phyloP scores from a whole-genome alignment of 2,888 invertebrate genomes.

The Oegoconia quadripuncta region DNA sequence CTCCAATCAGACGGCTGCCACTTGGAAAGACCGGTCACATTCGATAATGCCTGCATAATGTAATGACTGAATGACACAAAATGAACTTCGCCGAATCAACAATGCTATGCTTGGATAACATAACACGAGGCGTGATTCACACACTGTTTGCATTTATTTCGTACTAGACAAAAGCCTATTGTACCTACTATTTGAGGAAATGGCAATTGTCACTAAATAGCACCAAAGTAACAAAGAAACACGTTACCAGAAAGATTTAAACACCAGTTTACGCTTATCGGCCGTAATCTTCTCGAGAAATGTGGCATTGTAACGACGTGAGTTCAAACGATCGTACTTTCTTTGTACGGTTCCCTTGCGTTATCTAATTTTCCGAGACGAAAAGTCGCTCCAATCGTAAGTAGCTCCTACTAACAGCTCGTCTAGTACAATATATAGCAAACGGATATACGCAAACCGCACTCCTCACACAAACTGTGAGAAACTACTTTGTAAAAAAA shows the following conservation, averaged over 20 bases:
- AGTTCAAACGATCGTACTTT: slow-evolving; percentile 53
- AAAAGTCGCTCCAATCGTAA: slow-evolving; percentile 28
- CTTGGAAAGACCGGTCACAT: slow-evolving; percentile 25
- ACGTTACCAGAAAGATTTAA: slow-evolving; percentile 53
- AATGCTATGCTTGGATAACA: slow-evolving; percentile 30
- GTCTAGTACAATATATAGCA: no score
- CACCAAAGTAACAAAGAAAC: slow-evolving; percentile 52
- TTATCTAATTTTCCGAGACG: slow-evolving; percentile 45
- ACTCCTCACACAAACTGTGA: background rate
- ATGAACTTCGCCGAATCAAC: slow-evolving; percentile 17
- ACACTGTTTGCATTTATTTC: slow-evolving; percentile 32
- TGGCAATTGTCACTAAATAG: slow-evolving; percentile 50
- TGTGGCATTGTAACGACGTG: slow-evolving; percentile 52
- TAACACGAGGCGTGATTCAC: slow-evolving; percentile 35
- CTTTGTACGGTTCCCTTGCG: slow-evolving; percentile 39
- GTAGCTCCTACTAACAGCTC: background rate
- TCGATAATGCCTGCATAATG: slow-evolving; percentile 27
- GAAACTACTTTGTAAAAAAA: slow-evolving; percentile 2
- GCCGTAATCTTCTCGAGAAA: slow-evolving; percentile 46
- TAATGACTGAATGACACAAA: slow-evolving; percentile 26
- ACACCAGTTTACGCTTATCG: slow-evolving; percentile 53
- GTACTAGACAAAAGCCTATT: slow-evolving; percentile 60
- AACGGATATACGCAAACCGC: no score
- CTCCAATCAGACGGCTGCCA: slow-evolving; percentile 22
- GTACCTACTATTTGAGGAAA: slow-evolving; percentile 51